Base-by-base conservation (phyloP, 2,888 invertebrate genomes). In the Amiota communis region DNA sequence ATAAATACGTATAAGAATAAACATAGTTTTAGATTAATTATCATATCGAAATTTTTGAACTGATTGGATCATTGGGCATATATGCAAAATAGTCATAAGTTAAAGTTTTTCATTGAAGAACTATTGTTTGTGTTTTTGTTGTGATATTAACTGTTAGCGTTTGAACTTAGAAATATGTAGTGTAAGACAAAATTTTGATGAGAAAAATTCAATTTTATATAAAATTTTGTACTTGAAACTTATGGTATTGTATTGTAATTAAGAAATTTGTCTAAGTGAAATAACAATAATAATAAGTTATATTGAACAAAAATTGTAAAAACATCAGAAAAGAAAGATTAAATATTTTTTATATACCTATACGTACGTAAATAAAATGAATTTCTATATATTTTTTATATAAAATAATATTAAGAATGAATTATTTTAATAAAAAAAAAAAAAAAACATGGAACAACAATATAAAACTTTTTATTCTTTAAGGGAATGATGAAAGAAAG, bases 141-240 rank as follows among this genome's bases (percentile, higher is more conserved):
- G 63, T 63, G 63, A 63, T 63, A 63, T 63, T 63, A 63, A 46
- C 46, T 63, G 63, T 63, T 63, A 63, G 63, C n/a, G 63, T 63
- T 63, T 23, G 36, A 36, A 36, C 36, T 36, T 36, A 36, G 36
- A 36, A 36, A 36, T 6, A 6, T n/a, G n/a, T n/a, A n/a, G n/a
- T n/a, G n/a, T 36, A 36, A 36, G 36, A 36, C 36, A 36, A 53
- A n/a, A 53, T 15, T n/a, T 53, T 6, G 4, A 53, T 53, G 56
- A 9, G 15, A 53, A 15, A 15, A 36, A 36, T 6, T 36, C 2
- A 36, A 15, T 53, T 59, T 15, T 59, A 20, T 15, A 59, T 20
- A 59, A 59, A 59, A 59, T 59, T 59, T 15, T 15, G 13, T 15
- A 59, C 17, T 59, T 59, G 59, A 59, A 59, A 36, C 17, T 59